A percentile compares a stretch with the other conserved stretches of the same genome.
Evolutionary conservation across 35 echinoderm and acorn worm genomes (phyloP).

Genomic region (Apostichopus japonicus): DNA sequence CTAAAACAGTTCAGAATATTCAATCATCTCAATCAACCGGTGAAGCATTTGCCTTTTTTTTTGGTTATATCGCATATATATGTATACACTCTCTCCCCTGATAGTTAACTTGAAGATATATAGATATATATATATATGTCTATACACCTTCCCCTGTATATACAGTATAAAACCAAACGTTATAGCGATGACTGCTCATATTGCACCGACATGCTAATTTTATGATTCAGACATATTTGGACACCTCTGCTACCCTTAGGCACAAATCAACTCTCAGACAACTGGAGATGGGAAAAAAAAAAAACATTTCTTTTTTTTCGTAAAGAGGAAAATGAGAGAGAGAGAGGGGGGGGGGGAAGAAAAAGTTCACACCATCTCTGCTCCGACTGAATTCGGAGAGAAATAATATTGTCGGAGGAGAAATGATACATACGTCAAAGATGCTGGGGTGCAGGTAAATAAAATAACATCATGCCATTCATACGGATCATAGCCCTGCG

Average conservation of each 20-base stretch:
- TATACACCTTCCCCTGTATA: no score
- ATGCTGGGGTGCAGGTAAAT: background rate
- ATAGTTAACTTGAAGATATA: no score
- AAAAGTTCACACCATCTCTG: slow-evolving; percentile 23
- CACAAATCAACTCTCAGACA: slow-evolving; percentile 43
- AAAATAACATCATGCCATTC: background rate
- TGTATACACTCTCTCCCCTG: no score
- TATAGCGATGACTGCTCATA: background rate
- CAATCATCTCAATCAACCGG: no score
- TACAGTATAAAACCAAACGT: background rate
- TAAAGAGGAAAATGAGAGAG: background rate
- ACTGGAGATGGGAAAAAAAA: background rate
- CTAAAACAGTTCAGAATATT: no score
- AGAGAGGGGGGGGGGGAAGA: background rate
- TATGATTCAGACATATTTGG: slow-evolving; percentile 47
- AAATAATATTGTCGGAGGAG: background rate
- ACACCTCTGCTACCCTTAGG: slow-evolving; percentile 32
- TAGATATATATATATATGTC: no score
- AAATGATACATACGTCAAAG: background rate
- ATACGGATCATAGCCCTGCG: background rate
- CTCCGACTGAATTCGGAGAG: background rate
- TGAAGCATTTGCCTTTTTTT: no score
- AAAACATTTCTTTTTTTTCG: background rate
- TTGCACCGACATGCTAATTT: slow-evolving; percentile 38
- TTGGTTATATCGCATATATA: no score